These are phyloP conservation scores for Rostratula benghalensis DNA, from an alignment of 2,113 vertebrate species.

Conservation along the genomic window DNA sequence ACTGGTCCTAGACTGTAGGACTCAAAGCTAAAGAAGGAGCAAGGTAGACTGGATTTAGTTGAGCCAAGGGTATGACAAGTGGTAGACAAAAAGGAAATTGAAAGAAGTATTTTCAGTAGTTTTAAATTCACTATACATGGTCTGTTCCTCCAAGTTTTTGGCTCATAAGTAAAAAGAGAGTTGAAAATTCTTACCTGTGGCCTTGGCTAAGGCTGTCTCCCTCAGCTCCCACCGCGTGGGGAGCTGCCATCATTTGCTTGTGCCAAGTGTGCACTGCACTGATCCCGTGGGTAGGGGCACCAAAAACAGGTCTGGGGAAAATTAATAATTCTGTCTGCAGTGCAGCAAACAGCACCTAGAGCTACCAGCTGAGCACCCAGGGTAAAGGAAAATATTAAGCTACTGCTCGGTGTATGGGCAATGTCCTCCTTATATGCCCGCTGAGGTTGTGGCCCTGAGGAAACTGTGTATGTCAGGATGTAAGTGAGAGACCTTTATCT, in stretches of 20 bases:
- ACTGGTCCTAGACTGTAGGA: not conserved
- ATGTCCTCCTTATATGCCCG: accelerated
- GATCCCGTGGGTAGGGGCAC: not conserved
- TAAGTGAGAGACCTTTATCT: not conserved
- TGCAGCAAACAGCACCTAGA: not conserved
- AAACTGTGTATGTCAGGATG: not conserved
- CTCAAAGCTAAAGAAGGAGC: not conserved
- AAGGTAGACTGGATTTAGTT: not conserved
- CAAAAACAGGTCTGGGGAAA: not conserved
- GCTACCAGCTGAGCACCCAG: not conserved
- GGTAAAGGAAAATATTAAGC: not conserved
- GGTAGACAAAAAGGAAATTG: not conserved
- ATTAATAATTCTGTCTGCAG: not conserved
- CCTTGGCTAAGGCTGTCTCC: not conserved
- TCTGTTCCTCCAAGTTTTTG: not conserved
- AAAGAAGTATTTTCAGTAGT: not conserved
- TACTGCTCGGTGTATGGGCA: not conserved
- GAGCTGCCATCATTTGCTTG: not conserved
- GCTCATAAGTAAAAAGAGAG: not conserved
- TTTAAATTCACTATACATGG: not conserved
- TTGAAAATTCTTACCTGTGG: not conserved
- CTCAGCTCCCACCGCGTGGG: accelerated
- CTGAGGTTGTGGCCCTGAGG: not conserved
- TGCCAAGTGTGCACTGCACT: accelerated
- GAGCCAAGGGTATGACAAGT: not conserved